A percentile compares a stretch with the other conserved stretches of the same genome.
These are phyloP conservation scores for Psammodynastes pulverulentus DNA, from an alignment of 2,113 vertebrate species.

Conservation along the genomic window DNA sequence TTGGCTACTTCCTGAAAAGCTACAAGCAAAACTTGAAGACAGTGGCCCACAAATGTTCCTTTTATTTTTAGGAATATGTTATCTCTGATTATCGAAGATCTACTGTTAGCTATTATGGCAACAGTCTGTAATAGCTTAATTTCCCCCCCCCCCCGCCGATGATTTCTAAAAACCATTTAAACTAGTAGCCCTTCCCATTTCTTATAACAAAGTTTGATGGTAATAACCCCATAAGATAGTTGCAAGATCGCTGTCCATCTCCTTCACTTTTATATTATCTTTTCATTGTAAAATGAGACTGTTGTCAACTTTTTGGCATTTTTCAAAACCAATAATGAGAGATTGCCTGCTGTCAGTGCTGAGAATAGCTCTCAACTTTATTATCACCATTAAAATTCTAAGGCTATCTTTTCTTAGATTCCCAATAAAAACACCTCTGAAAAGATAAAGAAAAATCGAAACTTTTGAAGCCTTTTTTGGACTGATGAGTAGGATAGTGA, in stretches of 20 bases:
- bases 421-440: background rate
- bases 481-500: background rate
- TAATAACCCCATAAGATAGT: background rate
- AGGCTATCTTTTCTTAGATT: background rate
- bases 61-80: background rate
- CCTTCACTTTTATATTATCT: background rate
- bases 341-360: background rate
- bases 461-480: background rate
- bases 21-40: background rate
- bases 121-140: background rate
- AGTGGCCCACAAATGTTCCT: background rate
- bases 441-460: background rate
- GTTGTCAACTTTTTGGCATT: background rate
- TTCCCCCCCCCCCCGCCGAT: rapidly evolving
- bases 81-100: background rate
- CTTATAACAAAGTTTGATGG: background rate
- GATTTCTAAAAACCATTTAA: background rate
- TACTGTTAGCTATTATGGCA: background rate
- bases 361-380: background rate
- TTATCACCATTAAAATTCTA: background rate
- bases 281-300: background rate
- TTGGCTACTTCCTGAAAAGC: background rate
- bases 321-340: background rate
- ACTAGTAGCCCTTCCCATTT: background rate
- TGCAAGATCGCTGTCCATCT: background rate